phyloP scores from a whole-genome alignment of 92 coral and sea anemone genomes.

The Virgularia gustaviana region DNA sequence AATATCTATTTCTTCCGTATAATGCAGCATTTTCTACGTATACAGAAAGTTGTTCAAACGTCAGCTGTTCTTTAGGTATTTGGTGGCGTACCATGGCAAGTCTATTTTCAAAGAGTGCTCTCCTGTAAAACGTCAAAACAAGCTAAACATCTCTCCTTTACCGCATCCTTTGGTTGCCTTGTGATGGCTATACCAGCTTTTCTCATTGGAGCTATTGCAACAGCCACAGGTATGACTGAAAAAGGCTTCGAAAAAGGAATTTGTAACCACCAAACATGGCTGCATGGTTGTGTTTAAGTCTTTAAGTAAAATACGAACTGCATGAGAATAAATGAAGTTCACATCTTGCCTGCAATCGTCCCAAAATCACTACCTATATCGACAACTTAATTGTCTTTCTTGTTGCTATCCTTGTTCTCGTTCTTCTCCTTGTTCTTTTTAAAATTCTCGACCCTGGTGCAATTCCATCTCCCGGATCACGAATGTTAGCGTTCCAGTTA shows the following conservation, averaged over 20 bases:
- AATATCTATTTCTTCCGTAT: no score
- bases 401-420: no score
- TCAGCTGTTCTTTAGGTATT: conserved; percentile 51
- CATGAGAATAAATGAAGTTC: no score
- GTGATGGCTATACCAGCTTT: conserved; percentile 87
- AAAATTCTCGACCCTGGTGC: no score
- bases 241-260: no score
- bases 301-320: no score
- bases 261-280: background rate
- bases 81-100: conserved; percentile 99
- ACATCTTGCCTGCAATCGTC: no score
- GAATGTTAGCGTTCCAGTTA: background rate
- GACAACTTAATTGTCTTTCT: no score
- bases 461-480: no score
- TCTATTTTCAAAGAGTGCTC: conserved; percentile 87
- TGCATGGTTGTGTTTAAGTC: background rate
- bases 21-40: no score
- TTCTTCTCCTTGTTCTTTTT: no score
- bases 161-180: conserved; percentile 81
- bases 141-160: conserved; percentile 67
- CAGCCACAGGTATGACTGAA: conserved; percentile 90
- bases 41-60: background rate
- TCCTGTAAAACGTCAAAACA: conserved; percentile 71
- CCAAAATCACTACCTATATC: no score
- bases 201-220: conserved; percentile 86